phyloP scores from a whole-genome alignment of 2,888 invertebrate species.

The Spialia ferax region DNA sequence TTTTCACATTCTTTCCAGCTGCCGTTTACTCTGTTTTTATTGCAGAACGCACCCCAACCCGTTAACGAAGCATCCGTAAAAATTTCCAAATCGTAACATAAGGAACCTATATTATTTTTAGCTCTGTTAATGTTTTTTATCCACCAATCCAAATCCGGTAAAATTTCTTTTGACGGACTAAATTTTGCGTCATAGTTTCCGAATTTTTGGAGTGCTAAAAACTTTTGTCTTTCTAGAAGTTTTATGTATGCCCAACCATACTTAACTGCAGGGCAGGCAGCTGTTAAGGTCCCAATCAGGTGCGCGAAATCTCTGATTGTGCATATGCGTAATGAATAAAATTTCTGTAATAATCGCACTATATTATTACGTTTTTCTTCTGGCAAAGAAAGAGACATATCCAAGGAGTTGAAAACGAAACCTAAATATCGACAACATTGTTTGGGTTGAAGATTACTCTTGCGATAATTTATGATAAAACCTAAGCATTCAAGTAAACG shows the following conservation, averaged over 20 bases:
- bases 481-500: not conserved
- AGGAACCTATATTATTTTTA: too few species aligned
- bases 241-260: not conserved
- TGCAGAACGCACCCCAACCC: not conserved
- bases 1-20: not conserved
- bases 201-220: not conserved
- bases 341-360: not conserved
- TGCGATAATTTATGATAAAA: not conserved
- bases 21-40: not conserved
- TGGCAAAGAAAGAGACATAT: not conserved
- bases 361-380: not conserved
- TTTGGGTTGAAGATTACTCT: not conserved
- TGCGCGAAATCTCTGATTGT: not conserved
- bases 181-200: not conserved
- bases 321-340: not conserved
- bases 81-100: not conserved
- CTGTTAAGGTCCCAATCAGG: not conserved
- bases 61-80: not conserved
- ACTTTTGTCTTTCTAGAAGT: not conserved
- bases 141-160: not conserved
- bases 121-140: not conserved
- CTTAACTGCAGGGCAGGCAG: not conserved
- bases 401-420: not conserved
- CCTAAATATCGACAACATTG: not conserved
- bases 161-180: not conserved